Evolutionary conservation across 2,888 invertebrate species (phyloP).

Genomic region (Blastobasis lacticolella): DNA sequence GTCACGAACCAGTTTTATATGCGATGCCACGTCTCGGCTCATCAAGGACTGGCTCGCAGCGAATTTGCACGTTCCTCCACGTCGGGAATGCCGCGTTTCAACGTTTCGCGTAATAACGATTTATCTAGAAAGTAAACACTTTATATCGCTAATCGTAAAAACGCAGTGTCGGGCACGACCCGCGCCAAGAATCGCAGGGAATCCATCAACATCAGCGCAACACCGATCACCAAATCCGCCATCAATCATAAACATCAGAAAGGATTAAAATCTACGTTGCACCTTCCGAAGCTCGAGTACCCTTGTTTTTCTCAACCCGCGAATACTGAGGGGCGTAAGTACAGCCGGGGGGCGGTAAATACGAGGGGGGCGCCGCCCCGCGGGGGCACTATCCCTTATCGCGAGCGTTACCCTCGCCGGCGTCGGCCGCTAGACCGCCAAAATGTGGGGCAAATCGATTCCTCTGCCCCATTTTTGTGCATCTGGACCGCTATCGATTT

Average conservation of each 20-base stretch:
- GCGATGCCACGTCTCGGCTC: slow-evolving; percentile 24
- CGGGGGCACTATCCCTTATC: slow-evolving; percentile 72
- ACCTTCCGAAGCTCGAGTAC: slow-evolving; percentile 73
- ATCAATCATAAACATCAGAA: slow-evolving; percentile 75
- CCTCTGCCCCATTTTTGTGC: slow-evolving; percentile 70
- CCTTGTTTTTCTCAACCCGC: slow-evolving; percentile 75
- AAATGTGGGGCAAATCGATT: slow-evolving; percentile 74
- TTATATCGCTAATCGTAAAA: slow-evolving; percentile 33
- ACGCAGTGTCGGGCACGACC: slow-evolving; percentile 38
- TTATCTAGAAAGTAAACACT: slow-evolving; percentile 8
- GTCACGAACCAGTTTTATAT: slow-evolving; percentile 31
- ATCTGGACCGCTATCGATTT: slow-evolving; percentile 73
- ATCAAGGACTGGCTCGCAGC: slow-evolving; percentile 2
- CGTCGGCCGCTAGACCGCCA: slow-evolving; percentile 65
- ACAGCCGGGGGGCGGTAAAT: slow-evolving; percentile 74
- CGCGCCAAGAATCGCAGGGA: slow-evolving; percentile 36
- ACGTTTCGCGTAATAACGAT: slow-evolving; percentile 2
- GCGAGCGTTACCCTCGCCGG: slow-evolving; percentile 71
- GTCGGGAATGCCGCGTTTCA: slow-evolving; percentile 1
- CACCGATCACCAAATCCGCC: slow-evolving; percentile 68
- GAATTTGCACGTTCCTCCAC: slow-evolving; percentile 1
- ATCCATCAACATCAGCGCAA: slow-evolving; percentile 67
- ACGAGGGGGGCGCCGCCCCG: slow-evolving; percentile 48
- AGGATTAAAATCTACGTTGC: slow-evolving; percentile 75
- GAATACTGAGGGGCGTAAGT: slow-evolving; percentile 75